These are phyloP conservation scores for Petroica traversi DNA, from an alignment of 2,113 vertebrate genomes.

Conservation along the genomic window DNA sequence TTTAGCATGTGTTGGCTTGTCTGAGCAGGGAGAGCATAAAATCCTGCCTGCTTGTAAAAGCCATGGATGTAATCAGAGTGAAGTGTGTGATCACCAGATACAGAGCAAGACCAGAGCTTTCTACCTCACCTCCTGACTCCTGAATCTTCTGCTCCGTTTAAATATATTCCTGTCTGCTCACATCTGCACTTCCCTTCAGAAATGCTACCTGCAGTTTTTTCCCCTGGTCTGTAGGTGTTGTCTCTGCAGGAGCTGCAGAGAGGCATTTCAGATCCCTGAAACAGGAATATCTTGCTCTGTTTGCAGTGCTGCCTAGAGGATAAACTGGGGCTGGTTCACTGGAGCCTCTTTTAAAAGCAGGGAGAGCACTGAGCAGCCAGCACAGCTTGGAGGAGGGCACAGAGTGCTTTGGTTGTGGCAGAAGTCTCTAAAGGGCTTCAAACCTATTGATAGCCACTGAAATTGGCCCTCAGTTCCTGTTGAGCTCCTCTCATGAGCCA, in stretches of 20 bases:
- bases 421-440: background rate
- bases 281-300: slow-evolving; percentile 42
- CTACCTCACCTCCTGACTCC: background rate
- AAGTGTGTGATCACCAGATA: background rate
- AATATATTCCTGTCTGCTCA: background rate
- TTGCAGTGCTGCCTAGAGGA: background rate
- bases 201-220: background rate
- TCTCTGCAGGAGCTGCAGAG: background rate
- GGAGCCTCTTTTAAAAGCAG: background rate
- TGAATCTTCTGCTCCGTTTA: background rate
- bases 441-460: background rate
- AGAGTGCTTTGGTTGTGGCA: background rate
- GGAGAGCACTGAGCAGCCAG: background rate
- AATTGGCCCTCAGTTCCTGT: background rate
- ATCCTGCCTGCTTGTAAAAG: background rate
- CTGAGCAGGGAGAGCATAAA: background rate
- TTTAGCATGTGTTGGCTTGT: slow-evolving; percentile 2
- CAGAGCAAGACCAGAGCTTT: background rate
- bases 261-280: background rate
- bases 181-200: background rate
- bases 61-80: background rate
- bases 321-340: background rate
- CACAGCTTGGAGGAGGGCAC: background rate
- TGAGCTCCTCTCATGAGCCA: rapidly evolving
- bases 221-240: rapidly evolving